Evolutionary conservation across 2,888 invertebrate species (phyloP), one percentile per base, ranked within the genome.

Genomic region (Cosmia trapezina): DNA sequence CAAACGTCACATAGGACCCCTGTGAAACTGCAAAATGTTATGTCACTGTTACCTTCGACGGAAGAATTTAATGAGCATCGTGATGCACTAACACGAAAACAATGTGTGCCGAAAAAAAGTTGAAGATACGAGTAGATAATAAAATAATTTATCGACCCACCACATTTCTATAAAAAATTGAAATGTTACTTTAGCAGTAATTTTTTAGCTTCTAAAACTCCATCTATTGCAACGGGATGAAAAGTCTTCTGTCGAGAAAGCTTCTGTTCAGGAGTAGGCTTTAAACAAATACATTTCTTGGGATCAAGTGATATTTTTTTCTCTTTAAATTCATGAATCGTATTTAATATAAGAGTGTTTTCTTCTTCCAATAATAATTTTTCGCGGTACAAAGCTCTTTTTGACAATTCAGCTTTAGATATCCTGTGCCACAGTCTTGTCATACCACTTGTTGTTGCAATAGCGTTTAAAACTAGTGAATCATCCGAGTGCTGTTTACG

Each of bases 341-440:
- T 90, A 47, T 81, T 75, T 47, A 89, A 76, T 54, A 96, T 90
- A 61, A 88, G 75, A 9, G 84, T 87, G 73, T 95, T 96, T 88
- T 96, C 94, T 28, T 91, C 87, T 83, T 93, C 90, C 37, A 96
- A 81, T 65, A 94, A 76, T 65, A 85, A 70, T 88, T 94, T 96
- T 88, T 96, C 96, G 19, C 92, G 92, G 67, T 88, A 75, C 66
- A 96, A 87, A 57, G 96, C 94, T 84, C 92, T 90, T 81, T 90
- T 93, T 3, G 93, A 89, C 59, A 96, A 84, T 74, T 96, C 95
- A 5, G 93, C 95, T 86, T 91, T 94, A 45, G 95, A 90, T 76
- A 95, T 91, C 53, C 93, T 92, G 73, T 95, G 95, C 96, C 96
- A 96, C 28, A 96, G 86, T 78, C 93, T 91, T 57, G 93, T 92